Base-by-base conservation (phyloP, 2,113 vertebrate species). In the Scortum barcoo region DNA sequence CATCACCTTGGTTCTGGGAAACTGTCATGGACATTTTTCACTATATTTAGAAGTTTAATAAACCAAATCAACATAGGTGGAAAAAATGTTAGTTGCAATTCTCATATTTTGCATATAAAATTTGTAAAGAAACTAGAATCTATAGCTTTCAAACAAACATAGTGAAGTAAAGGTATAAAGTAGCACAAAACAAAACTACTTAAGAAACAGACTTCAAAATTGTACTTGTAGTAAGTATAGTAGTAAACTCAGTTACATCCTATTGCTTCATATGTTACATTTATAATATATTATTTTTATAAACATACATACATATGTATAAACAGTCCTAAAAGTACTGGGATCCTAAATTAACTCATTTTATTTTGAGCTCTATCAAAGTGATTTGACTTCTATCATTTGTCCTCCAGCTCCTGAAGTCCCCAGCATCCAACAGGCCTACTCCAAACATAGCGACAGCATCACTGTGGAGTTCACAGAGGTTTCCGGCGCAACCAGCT, bases 371-470 rank as follows among this genome's bases (percentile, higher is more conserved):
- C 14, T 44, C 68, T 53, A 0, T 44, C 16, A 16, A 4, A 24
- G 5, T 60, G 42, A 50, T 44, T 14, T 53, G 3, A 19, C 1
- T 33, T 17, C 1, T 56, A 4, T 46, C 12, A 7, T 79, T 51
- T 75, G 51, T 66, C 36, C 50, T 73, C n/a, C 89, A 99, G 98
- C 96, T 87, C 97, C 97, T 8, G 96, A 96, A 5, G 88, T 93
- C 24, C 97, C 98, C 42, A 82, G 83, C 68, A 96, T 98, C 67
- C 78, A 94, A 7, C 90, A 96, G 83, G 96, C 95, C 50, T 98
- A 97, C 92, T 99, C 98, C 76, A 98, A 98, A 90, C 77, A 95
- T 48, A 97, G 97, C 84, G 91, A 93, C 89, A 97, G 97, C 81
- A 96, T 99, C 94, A 98, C 96, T 6, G 97, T 98, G 89, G 96